Percentiles rank a stretch among this genome's conserved stretches.
Evolutionary conservation across 2,888 invertebrate species (phyloP).

Genomic region (Noctua comes): DNA sequence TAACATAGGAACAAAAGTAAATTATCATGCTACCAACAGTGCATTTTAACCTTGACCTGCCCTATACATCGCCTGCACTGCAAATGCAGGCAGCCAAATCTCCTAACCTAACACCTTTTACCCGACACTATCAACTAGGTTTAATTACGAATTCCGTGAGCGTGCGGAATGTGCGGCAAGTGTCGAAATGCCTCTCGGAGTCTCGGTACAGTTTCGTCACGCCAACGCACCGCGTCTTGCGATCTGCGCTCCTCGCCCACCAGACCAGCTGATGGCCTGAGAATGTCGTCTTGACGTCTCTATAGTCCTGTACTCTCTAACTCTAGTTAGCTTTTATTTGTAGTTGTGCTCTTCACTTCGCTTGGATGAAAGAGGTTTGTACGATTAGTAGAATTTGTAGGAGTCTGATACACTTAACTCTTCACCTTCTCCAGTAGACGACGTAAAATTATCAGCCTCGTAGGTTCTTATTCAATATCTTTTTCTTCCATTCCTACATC

Average conservation of each 20-base stretch:
- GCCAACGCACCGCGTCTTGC: slow-evolving; percentile 34
- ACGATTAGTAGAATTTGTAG: background rate
- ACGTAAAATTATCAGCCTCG: background rate
- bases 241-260: slow-evolving; percentile 47
- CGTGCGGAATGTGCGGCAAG: slow-evolving; percentile 48
- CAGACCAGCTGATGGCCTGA: slow-evolving; percentile 35
- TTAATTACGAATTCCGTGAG: slow-evolving; percentile 41
- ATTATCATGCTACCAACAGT: background rate
- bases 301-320: background rate
- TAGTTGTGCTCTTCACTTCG: background rate
- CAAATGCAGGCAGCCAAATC: background rate
- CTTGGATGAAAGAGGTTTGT: background rate
- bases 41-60: background rate
- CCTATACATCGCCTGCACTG: background rate
- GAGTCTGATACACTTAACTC: background rate
- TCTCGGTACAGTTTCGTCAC: slow-evolving; percentile 44
- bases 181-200: slow-evolving; percentile 47
- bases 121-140: slow-evolving; percentile 1
- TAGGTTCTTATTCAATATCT: background rate
- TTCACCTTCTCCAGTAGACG: background rate
- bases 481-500: no score
- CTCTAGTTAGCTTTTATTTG: background rate
- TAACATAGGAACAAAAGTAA: background rate
- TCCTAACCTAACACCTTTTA: background rate
- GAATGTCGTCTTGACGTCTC: slow-evolving; percentile 33